Evolutionary conservation across 2,113 vertebrate species (phyloP).

Genomic region (Zosterops japonicus): DNA sequence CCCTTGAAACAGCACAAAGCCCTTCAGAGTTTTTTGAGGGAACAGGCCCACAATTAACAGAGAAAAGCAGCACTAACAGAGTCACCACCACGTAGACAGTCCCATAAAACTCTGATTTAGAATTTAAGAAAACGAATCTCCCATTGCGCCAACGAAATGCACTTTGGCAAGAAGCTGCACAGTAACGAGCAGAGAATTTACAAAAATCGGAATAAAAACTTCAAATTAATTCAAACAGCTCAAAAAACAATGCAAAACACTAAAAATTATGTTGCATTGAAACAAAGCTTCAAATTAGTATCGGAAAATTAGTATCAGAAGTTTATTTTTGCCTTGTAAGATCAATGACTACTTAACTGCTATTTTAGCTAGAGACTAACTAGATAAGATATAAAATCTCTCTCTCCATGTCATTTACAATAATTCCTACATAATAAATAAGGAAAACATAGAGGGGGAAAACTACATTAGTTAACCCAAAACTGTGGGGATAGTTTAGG

Average conservation of each 20-base stretch:
- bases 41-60: background rate
- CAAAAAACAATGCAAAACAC: background rate
- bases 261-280: background rate
- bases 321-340: background rate
- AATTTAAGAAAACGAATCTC: background rate
- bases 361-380: background rate
- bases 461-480: background rate
- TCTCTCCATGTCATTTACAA: background rate
- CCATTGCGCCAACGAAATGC: background rate
- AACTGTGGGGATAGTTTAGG: background rate
- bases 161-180: background rate
- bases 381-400: background rate
- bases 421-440: background rate
- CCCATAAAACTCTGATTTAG: background rate
- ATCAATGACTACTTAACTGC: background rate
- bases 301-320: background rate
- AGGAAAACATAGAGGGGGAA: background rate
- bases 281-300: background rate
- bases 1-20: background rate
- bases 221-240: background rate
- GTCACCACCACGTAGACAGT: background rate
- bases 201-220: background rate
- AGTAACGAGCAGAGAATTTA: background rate
- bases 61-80: background rate
- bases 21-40: background rate